A percentile compares a stretch with the other conserved stretches of the same genome.
Evolutionary conservation across 2,888 invertebrate genomes (phyloP).

Genomic region (Idaea straminata): DNA sequence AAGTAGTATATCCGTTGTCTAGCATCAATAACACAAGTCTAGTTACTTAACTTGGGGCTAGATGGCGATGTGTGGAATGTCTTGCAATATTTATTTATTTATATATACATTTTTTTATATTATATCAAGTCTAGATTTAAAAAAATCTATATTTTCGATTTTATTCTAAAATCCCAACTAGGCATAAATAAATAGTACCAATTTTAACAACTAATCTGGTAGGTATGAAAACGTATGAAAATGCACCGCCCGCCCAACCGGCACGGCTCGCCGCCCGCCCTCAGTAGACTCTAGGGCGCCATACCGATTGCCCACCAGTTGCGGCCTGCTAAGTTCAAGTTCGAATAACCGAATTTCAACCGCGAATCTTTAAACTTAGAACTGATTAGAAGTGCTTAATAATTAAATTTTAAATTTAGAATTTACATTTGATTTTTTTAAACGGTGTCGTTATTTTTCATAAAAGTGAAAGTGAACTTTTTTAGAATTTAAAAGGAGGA

Average conservation of each 20-base stretch:
- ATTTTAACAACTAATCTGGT: not conserved
- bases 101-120: no score
- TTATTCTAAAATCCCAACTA: no score
- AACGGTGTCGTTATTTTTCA: not conserved
- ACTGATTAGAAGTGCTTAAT: not conserved
- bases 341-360: not conserved
- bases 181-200: not conserved
- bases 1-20: no score
- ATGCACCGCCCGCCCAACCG: not conserved
- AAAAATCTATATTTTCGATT: no score
- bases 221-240: not conserved
- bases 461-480: not conserved
- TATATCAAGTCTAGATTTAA: no score
- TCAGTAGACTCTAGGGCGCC: not conserved
- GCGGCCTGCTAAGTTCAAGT: not conserved
- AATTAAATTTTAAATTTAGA: not conserved
- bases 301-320: not conserved
- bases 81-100: no score
- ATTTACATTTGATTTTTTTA: not conserved
- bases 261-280: not conserved
- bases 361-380: not conserved
- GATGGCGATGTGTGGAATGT: no score
- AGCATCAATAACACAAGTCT: no score
- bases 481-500: not conserved
- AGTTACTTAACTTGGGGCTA: no score